A percentile compares a stretch with the other conserved stretches of the same genome.
These are phyloP conservation scores for Tiaroga cobitis DNA, from an alignment of 2,797 vertebrate species.

Conservation along the genomic window DNA sequence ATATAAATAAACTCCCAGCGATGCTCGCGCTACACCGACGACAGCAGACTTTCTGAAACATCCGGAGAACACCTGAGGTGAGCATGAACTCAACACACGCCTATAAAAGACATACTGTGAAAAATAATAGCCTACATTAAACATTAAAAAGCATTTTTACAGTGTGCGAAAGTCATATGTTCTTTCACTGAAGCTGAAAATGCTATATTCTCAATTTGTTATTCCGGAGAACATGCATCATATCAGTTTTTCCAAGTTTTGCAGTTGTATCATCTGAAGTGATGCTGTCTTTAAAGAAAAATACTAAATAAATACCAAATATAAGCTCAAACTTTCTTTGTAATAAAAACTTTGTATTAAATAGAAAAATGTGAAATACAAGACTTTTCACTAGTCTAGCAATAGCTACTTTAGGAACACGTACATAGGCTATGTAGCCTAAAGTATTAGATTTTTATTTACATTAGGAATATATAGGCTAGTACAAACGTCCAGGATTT, in stretches of 20 bases:
- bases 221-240: too few species aligned
- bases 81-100: neutral
- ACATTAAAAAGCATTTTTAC: neutral
- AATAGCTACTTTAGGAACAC: neutral
- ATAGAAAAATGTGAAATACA: neutral
- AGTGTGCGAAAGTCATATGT: neutral
- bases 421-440: too few species aligned
- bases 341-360: neutral
- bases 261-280: neutral
- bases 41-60: neutral
- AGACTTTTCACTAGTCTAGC: neutral
- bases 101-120: too few species aligned
- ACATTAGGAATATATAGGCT: too few species aligned
- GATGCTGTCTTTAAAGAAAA: neutral
- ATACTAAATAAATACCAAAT: neutral
- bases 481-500: too few species aligned
- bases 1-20: constrained; percentile 17
- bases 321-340: neutral
- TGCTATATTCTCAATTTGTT: too few species aligned
- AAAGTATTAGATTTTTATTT: too few species aligned
- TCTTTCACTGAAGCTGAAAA: neutral
- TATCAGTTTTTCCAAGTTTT: too few species aligned
- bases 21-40: neutral
- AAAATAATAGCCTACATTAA: neutral
- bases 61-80: neutral